Conservation (phyloP, 2,888 invertebrate species). For the Drosophila lutescens region DNA sequence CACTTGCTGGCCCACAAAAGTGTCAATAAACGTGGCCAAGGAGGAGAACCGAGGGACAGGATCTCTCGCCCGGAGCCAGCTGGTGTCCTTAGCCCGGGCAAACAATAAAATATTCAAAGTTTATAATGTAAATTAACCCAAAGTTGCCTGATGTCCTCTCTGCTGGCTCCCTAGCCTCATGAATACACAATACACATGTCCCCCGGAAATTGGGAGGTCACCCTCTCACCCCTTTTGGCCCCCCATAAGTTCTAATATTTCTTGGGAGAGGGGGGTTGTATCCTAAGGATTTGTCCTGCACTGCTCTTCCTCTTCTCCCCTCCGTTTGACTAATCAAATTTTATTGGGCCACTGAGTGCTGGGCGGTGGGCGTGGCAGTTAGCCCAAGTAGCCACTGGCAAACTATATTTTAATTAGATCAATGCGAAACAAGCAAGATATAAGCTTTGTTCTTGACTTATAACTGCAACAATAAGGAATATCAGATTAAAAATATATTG, state of each 20-base stretch:
- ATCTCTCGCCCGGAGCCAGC: slow-evolving; percentile 7
- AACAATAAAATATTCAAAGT: slow-evolving; percentile 79
- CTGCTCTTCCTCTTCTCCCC: slow-evolving; percentile 13
- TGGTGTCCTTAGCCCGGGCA: slow-evolving; percentile 67
- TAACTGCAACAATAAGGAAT: no score
- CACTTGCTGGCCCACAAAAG: slow-evolving; percentile 11
- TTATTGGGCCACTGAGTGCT: slow-evolving; percentile 59
- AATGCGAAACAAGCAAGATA: background rate
- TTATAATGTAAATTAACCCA: slow-evolving; percentile 80
- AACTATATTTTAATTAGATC: slow-evolving; percentile 3
- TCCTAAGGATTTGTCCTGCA: background rate
- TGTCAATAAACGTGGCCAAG: slow-evolving; percentile 44
- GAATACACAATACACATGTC: slow-evolving; percentile 66
- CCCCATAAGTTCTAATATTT: slow-evolving; percentile 61
- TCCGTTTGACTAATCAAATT: slow-evolving; percentile 68
- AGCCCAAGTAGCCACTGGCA: background rate
- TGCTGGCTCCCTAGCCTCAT: slow-evolving; percentile 49
- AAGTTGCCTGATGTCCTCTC: slow-evolving; percentile 63
- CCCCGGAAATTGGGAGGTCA: background rate
- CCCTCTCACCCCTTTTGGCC: background rate
- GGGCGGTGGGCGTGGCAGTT: background rate
- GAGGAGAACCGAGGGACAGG: background rate
- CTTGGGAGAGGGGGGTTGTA: background rate
- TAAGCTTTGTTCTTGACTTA: no score
- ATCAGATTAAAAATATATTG: background rate